Conservation (phyloP, 2,888 invertebrate genomes). For the Cerastoderma edule region DNA sequence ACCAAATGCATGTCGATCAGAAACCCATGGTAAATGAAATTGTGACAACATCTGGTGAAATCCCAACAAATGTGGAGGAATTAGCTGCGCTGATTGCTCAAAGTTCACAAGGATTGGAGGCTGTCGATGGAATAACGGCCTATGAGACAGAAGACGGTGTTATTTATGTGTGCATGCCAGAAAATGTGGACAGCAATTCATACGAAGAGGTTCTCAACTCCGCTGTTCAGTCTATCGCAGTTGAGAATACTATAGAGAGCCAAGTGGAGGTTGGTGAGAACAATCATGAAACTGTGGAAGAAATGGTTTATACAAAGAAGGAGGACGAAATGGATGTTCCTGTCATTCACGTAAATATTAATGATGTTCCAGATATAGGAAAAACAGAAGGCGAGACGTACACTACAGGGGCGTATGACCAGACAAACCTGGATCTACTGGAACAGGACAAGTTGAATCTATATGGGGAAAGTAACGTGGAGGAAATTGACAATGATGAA, state of each 20-base stretch:
- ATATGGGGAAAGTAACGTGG: conserved; percentile 20
- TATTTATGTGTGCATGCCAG: conserved; percentile 47
- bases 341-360: conserved; percentile 5
- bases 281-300: background rate
- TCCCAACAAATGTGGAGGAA: conserved; percentile 42
- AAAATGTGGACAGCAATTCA: background rate
- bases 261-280: background rate
- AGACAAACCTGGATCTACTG: background rate
- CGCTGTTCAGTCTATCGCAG: conserved; percentile 8
- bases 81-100: conserved; percentile 42
- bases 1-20: background rate
- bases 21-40: background rate
- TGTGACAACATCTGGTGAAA: background rate
- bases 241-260: background rate
- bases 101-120: background rate
- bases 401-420: background rate
- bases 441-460: conserved; percentile 4
- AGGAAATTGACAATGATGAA: conserved; percentile 40
- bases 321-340: background rate
- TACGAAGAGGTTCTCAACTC: conserved; percentile 3
- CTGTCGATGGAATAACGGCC: conserved; percentile 33
- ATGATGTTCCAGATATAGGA: conserved; percentile 8
- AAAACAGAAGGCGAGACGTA: background rate
- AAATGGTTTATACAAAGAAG: background rate
- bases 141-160: conserved; percentile 49